Conservation (phyloP, 2,888 invertebrate genomes). For the Drosophila diplacantha region DNA sequence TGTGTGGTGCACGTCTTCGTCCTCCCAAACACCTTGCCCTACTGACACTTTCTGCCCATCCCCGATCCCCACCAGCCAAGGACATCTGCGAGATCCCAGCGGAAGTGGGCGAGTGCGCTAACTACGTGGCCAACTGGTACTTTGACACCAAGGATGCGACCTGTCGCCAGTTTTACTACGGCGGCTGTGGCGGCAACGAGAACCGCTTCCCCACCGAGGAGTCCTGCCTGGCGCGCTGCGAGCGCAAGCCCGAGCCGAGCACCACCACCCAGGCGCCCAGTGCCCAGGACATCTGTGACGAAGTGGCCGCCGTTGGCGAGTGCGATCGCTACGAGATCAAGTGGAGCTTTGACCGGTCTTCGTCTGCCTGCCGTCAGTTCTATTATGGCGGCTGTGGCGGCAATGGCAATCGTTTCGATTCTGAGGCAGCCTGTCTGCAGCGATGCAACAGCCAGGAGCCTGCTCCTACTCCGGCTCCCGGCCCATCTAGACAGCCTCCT, state of each 20-base stretch:
- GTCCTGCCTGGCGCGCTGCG: conserved; percentile 84
- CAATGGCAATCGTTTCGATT: conserved; percentile 90
- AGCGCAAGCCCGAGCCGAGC: conserved; percentile 78
- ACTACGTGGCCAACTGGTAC: conserved; percentile 88
- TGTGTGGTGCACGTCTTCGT: conserved; percentile 44
- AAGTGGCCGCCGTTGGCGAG: conserved; percentile 85
- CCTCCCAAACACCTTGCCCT: conserved; percentile 8
- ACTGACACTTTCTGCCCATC: conserved; percentile 18
- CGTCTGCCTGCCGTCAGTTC: conserved; percentile 86
- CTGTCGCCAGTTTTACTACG: conserved; percentile 91
- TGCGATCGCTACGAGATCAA: conserved; percentile 85
- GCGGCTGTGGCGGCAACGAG: conserved; percentile 94
- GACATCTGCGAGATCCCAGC: conserved; percentile 87
- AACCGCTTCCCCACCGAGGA: conserved; percentile 88
- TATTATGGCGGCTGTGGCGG: conserved; percentile 95
- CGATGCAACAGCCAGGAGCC: conserved; percentile 79
- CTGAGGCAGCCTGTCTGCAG: conserved; percentile 82
- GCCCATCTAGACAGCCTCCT: conserved; percentile 20
- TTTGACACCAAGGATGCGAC: conserved; percentile 86
- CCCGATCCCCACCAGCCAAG: conserved; percentile 78
- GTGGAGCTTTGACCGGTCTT: conserved; percentile 89
- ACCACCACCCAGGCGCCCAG: conserved; percentile 44
- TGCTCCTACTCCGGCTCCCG: conserved; percentile 15
- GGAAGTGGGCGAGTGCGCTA: conserved; percentile 86
- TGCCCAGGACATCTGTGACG: conserved; percentile 79